Evolutionary conservation across 2,113 vertebrate species (phyloP), one percentile per base, ranked within the genome.

Genomic region (Macrotis lagotis): DNA sequence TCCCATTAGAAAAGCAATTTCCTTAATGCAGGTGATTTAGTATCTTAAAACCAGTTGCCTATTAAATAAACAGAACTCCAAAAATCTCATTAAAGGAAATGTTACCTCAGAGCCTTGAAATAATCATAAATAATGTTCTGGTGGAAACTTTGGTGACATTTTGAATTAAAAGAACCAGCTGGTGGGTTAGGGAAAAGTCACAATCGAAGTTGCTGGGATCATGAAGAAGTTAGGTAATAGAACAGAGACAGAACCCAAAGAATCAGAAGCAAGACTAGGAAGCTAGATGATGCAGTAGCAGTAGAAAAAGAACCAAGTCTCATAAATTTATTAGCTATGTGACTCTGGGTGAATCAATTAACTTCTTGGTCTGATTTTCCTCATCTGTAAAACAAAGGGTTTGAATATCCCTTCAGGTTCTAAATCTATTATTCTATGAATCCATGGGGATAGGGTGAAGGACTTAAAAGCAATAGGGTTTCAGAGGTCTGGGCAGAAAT

Each of bases 51-150:
- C 25, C 89, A 90, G 48, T 48, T 90, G 89, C 48, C 14, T 2
- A 31, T 90, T 90, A 90, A 90, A 48, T 90, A 90, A 49, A 90
- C 89, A 90, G 89, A 49, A 49, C 28, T 49, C 48, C 48, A 48
- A 90, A 90, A 90, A 49, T 25, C 48, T 90, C 89, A 90, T 90
- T 90, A 90, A 90, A 90, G 89, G 89, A 90, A 90, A 90, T 90
- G 89, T 90, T 49, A 50, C 89, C 89, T 90, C 10, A 90, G 89
- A 49, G 48, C 44, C n/a, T 83, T 44, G 89, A 90, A 90, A 90
- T 28, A 50, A 90, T 48, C 25, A 90, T 90, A 90, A 90, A 90
- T 90, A 31, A 50, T 31, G 14, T 90, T 50, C 48, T 50, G 24
- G 89, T 50, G 48, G 48, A 90, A 14, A 25, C 48, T 83, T 83